Conservation (phyloP, 2,113 vertebrate genomes). For the Hemiscyllium ocellatum region DNA sequence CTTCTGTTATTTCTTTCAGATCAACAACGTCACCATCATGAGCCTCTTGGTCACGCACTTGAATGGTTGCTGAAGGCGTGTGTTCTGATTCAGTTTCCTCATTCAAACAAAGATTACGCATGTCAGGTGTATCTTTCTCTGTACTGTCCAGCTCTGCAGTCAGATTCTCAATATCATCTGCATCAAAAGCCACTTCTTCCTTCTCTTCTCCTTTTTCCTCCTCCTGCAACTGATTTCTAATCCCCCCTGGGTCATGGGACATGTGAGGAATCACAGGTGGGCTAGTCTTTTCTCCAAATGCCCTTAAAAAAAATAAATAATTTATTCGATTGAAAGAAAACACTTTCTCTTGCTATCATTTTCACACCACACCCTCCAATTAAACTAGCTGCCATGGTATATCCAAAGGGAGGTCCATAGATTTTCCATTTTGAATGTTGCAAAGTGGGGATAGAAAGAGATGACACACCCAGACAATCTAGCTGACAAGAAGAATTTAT, state of each 20-base stretch:
- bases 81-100: neutral
- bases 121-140: neutral
- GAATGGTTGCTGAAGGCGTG: neutral
- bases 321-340: slow-evolving; percentile 37
- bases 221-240: slow-evolving; percentile 38
- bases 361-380: neutral
- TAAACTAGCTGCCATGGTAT: neutral
- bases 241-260: slow-evolving; percentile 44
- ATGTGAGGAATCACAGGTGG: slow-evolving; percentile 67
- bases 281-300: slow-evolving; percentile 77
- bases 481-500: neutral
- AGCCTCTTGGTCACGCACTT: neutral
- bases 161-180: neutral
- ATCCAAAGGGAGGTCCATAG: neutral
- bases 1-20: too few species aligned
- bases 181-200: slow-evolving; percentile 37
- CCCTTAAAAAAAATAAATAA: slow-evolving; percentile 58
- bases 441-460: neutral
- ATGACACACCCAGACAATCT: neutral
- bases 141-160: neutral
- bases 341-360: neutral
- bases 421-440: neutral
- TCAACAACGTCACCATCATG: neutral
- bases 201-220: slow-evolving; percentile 44
- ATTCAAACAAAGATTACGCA: neutral